Percentiles rank a stretch among this genome's conserved stretches.
Conservation (phyloP, 2,797 vertebrate species). For the Myotis daubentonii region DNA sequence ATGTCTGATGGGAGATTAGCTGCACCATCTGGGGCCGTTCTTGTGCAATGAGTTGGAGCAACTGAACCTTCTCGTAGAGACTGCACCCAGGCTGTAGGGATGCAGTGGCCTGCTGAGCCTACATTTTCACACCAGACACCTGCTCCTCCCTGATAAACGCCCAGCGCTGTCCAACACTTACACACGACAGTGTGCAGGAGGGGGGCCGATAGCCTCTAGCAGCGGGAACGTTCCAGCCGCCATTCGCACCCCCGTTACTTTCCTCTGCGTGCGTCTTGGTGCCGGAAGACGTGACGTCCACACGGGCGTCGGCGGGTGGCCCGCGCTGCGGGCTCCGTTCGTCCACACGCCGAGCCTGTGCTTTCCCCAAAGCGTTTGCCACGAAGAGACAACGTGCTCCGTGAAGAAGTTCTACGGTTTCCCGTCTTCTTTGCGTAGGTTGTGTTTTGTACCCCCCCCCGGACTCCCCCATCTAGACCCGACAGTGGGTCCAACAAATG, state of each 20-base stretch:
- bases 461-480: neutral
- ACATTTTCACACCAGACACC: neutral
- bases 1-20: neutral
- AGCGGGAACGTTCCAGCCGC: neutral
- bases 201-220: neutral
- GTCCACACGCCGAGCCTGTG: neutral
- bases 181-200: neutral
- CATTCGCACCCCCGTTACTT: neutral
- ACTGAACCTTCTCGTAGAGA: neutral
- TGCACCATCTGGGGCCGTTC: neutral
- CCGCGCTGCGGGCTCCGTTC: rapidly evolving
- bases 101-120: neutral
- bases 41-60: neutral
- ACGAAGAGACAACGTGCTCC: neutral
- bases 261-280: neutral
- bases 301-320: rapidly evolving
- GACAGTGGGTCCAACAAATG: slow-evolving; percentile 15
- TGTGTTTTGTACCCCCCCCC: neutral
- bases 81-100: neutral
- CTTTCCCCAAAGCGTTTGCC: neutral
- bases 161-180: neutral
- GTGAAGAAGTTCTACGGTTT: neutral
- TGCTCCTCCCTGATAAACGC: neutral
- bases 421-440: neutral
- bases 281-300: neutral